Conservation (phyloP, 2,888 invertebrate genomes). For the Helleia helle region DNA sequence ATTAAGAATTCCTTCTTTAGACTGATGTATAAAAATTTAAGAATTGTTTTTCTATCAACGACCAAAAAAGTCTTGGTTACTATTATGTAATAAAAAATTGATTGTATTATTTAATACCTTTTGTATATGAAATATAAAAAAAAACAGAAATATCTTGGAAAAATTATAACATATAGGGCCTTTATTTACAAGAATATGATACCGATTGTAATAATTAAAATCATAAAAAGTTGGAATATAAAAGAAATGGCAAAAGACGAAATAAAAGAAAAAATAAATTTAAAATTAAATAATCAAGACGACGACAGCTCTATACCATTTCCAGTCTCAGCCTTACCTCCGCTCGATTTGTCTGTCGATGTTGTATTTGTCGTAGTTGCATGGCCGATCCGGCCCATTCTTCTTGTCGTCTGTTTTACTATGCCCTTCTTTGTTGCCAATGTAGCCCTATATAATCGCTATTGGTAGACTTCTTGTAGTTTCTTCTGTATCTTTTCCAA, state of each 20-base stretch:
- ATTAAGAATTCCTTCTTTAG: no score
- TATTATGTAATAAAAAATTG: no score
- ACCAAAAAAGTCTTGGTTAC: neutral
- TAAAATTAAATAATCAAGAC: slow-evolving; percentile 6
- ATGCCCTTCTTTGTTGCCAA: slow-evolving; percentile 60
- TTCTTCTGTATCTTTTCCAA: slow-evolving; percentile 62
- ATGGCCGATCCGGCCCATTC: slow-evolving; percentile 57
- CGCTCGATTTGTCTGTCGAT: slow-evolving; percentile 63
- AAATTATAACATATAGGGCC: no score
- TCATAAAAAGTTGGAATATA: no score
- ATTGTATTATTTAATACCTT: no score
- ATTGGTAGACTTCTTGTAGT: slow-evolving; percentile 67
- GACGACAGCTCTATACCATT: slow-evolving; percentile 53
- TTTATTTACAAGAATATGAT: no score
- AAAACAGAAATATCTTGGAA: neutral
- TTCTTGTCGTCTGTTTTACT: slow-evolving; percentile 61
- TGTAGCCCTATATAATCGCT: slow-evolving; percentile 57
- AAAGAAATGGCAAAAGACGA: no score
- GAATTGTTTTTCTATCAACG: no score
- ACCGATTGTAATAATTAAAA: no score
- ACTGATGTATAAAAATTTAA: no score
- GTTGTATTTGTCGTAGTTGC: slow-evolving; percentile 72
- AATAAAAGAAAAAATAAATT: no score
- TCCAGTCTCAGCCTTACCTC: slow-evolving; percentile 59
- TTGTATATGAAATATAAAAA: no score